Conservation (phyloP, 2,797 vertebrate genomes). For the Vespertilio murinus region DNA sequence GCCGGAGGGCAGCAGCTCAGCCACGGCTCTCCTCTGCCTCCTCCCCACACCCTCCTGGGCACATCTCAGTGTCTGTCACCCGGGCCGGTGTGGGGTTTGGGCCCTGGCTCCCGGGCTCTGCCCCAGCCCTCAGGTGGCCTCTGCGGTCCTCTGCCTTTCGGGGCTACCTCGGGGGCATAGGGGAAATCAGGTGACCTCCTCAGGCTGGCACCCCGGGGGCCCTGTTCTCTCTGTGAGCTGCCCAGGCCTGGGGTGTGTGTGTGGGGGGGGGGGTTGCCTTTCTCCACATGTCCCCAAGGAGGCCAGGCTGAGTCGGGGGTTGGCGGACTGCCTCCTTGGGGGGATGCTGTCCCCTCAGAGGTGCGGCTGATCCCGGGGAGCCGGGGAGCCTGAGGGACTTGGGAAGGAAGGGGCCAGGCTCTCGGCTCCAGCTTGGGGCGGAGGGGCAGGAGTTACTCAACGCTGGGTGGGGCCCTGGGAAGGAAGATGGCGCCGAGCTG, state of each 20-base stretch:
- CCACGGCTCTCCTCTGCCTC: not conserved
- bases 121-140: not conserved
- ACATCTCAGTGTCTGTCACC: not conserved
- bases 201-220: not conserved
- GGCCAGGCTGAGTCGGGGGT: not conserved
- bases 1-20: not conserved
- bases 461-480: constrained; percentile 67
- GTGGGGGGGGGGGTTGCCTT: not conserved
- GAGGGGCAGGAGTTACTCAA: constrained; percentile 47
- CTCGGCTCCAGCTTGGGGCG: not conserved
- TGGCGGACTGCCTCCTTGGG: not conserved
- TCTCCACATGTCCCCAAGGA: not conserved
- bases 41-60: not conserved
- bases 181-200: not conserved
- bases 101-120: not conserved
- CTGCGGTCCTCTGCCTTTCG: not conserved
- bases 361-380: not conserved
- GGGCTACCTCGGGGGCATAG: not conserved
- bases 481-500: constrained; percentile 70
- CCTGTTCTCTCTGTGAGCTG: not conserved
- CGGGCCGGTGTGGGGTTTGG: not conserved
- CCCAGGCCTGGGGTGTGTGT: not conserved
- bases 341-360: not conserved
- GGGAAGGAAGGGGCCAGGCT: not conserved
- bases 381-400: not conserved